Base-by-base conservation (phyloP, 2,888 invertebrate species). In the Deladenus siricidicola region DNA sequence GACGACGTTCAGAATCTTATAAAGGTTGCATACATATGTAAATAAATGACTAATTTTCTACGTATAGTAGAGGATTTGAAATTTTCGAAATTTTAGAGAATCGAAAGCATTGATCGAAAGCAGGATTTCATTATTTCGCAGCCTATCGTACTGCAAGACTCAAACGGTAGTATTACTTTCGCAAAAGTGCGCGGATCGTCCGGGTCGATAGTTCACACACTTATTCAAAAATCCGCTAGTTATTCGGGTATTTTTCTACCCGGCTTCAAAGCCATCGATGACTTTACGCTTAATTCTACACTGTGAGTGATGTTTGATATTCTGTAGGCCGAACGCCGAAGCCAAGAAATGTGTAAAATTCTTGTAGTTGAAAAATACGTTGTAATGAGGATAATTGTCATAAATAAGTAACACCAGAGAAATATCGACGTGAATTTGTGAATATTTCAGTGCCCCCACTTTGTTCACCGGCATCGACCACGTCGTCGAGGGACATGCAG, bases 401-500 rank as follows among this genome's bases (percentile, higher is more conserved):
- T 6, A n/a, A 50, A 4, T 2, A 21, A 50, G 4, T 50, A 26
- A 29, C 4, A 50, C 6, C 17, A 6, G 50, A 4, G 4, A 21
- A 24, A 24, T 45, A n/a, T 21, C 28, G 10, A 10, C 14, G n/a
- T 23, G 10, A 52, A n/a, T 43, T 28, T 24, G 1, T 28, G 24
- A 43, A 8, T 42, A n/a, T 53, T 70, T 62, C 56, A 78, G 79
- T 42, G 62, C 89, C 1, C 81, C 84, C 56, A 82, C 84, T 39
- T 85, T 86, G 68, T 84, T 94, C 56, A 85, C 88, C 76, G 90
- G 90, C 76, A 86, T 96, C 61, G 96, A 98, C 80, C 96, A 98
- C 79, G 87, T 92, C 45, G 96, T 98, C 1, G 93, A 92, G 2
- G 96, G 96, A 81, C 93, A 94, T 80, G 90, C 93, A 0, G 89